Evolutionary conservation across 2,113 vertebrate species (phyloP).

Genomic region (Nothoprocta perdicaria): DNA sequence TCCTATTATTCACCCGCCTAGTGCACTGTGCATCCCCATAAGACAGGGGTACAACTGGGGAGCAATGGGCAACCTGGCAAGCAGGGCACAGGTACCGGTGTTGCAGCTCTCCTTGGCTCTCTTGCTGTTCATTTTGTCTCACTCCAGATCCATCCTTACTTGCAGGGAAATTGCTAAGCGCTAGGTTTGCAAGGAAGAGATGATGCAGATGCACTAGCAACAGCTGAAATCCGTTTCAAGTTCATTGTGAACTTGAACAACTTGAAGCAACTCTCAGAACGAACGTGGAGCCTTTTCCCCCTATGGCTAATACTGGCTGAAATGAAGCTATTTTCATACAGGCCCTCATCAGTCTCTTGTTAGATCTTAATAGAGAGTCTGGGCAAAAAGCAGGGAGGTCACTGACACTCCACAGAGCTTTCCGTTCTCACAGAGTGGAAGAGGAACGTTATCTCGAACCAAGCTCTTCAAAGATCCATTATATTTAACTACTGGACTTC

Average conservation of each 20-base stretch:
- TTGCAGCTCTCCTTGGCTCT: background rate
- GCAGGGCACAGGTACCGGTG: background rate
- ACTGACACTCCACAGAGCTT: fast-evolving
- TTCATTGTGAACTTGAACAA: background rate
- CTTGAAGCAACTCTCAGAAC: background rate
- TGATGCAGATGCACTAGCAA: background rate
- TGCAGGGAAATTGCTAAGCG: background rate
- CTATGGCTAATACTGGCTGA: fast-evolving
- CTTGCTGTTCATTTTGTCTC: background rate
- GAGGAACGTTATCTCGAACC: fast-evolving
- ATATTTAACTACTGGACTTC: background rate
- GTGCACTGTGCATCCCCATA: background rate
- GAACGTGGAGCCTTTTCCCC: background rate
- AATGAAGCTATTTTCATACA: background rate
- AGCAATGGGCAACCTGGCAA: background rate
- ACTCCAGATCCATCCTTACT: background rate
- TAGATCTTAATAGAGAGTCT: background rate
- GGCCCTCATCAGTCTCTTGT: background rate
- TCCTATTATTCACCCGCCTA: background rate
- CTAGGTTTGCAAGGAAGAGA: background rate
- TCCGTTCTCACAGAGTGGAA: fast-evolving
- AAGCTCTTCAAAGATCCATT: background rate
- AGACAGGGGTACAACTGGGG: background rate
- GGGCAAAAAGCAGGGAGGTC: background rate
- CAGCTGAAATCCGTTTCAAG: background rate